Conservation (phyloP, 37 sponge, comb jelly and placozoan species). For the Cladorhizidae sp. region DNA sequence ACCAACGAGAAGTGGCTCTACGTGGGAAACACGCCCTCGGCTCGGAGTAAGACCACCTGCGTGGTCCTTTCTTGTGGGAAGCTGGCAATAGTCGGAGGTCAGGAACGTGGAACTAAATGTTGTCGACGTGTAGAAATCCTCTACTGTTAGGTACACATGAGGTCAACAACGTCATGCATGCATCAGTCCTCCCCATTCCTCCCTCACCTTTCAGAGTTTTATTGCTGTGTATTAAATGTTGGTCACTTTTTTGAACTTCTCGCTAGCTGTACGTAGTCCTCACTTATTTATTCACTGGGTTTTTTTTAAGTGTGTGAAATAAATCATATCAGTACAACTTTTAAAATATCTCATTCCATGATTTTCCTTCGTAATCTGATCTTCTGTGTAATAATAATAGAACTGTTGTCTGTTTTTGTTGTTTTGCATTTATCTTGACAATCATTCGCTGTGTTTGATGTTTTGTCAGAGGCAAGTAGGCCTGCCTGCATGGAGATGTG, state of each 20-base stretch:
- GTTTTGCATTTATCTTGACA: no score
- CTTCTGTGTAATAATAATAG: no score
- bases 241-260: not conserved
- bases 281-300: no score
- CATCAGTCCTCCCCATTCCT: not conserved
- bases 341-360: no score
- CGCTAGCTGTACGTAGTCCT: no score
- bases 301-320: no score
- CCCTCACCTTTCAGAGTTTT: not conserved
- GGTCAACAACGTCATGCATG: not conserved
- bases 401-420: no score
- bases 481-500: no score
- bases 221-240: not conserved
- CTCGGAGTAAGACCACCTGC: constrained; percentile 24
- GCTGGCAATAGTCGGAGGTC: constrained; percentile 38
- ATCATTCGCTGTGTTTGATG: no score
- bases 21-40: constrained; percentile 44
- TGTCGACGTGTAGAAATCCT: constrained; percentile 40
- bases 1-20: constrained; percentile 30
- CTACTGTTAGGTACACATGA: constrained; percentile 26
- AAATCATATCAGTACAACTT: no score
- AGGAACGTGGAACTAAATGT: constrained; percentile 19
- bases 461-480: no score
- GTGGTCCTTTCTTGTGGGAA: constrained; percentile 41
- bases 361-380: no score